Percentiles rank a stretch among this genome's conserved stretches.
Evolutionary conservation across 2,888 invertebrate species (phyloP).

Genomic region (Athetis lepigone): DNA sequence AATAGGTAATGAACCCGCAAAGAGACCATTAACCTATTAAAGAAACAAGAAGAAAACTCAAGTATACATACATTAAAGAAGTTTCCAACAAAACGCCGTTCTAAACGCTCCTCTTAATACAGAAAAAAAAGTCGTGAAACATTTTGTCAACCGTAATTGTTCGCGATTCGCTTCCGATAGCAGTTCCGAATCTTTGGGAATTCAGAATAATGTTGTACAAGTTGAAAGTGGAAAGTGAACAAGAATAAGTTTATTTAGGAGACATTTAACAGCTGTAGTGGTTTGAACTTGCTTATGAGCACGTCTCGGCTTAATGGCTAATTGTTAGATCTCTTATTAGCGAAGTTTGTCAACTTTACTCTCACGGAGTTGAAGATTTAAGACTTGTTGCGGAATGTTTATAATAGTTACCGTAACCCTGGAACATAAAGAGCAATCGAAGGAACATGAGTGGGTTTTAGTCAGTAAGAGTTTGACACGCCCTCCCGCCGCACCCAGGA

Average conservation of each 20-base stretch:
- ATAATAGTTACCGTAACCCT: too few species aligned
- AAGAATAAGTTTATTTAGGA: conserved; percentile 36
- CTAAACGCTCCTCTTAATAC: conserved; percentile 40
- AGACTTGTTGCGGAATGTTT: too few species aligned
- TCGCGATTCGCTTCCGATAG: conserved; percentile 52
- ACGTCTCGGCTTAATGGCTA: conserved; percentile 7
- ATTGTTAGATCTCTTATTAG: conserved; percentile 7
- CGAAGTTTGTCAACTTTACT: neutral
- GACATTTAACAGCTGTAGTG: conserved; percentile 34
- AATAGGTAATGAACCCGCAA: neutral
- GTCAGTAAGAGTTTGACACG: too few species aligned
- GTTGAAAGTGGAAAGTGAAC: conserved; percentile 26
- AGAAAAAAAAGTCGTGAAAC: conserved; percentile 54
- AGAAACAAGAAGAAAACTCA: conserved; percentile 18
- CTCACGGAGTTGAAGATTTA: neutral
- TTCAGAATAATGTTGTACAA: conserved; percentile 50
- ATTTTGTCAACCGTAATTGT: conserved; percentile 61
- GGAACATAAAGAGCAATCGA: too few species aligned
- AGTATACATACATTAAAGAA: conserved; percentile 49
- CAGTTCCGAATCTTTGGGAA: conserved; percentile 43
- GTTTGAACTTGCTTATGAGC: conserved; percentile 29
- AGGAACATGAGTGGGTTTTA: too few species aligned
- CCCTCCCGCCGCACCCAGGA: too few species aligned
- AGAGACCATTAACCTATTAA: conserved; percentile 29
- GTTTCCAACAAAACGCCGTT: conserved; percentile 40